A percentile compares a stretch with the other conserved stretches of the same genome.
These are phyloP conservation scores for Eupeodes luniger DNA, from an alignment of 2,888 invertebrate species.

Conservation along the genomic window DNA sequence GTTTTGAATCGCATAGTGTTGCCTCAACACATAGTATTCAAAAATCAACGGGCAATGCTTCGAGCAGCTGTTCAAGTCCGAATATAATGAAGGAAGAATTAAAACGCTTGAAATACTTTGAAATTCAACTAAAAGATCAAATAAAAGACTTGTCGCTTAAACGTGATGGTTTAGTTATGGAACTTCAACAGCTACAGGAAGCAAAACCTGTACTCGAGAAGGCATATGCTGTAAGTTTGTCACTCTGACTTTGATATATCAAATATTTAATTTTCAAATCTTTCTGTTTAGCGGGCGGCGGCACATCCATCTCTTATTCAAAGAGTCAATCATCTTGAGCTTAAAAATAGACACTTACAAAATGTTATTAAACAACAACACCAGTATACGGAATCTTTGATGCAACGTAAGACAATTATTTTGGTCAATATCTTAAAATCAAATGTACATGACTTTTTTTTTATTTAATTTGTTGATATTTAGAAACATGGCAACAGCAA, in stretches of 20 bases:
- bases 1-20: conserved; percentile 82
- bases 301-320: conserved; percentile 83
- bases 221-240: conserved; percentile 83
- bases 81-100: conserved; percentile 82
- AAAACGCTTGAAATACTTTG: conserved; percentile 83
- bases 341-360: conserved; percentile 87
- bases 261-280: background rate
- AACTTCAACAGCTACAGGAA: conserved; percentile 84
- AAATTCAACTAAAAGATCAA: conserved; percentile 83
- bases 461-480: conserved; percentile 16
- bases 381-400: conserved; percentile 87
- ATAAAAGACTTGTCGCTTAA: conserved; percentile 83
- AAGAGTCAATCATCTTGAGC: conserved; percentile 85
- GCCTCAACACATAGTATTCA: conserved; percentile 81
- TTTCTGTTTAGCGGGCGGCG: conserved; percentile 81
- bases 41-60: conserved; percentile 78
- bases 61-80: conserved; percentile 80
- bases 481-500: conserved; percentile 84
- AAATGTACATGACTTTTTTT: background rate
- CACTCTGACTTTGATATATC: background rate
- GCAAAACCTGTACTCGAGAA: conserved; percentile 84
- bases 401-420: conserved; percentile 86
- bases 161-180: conserved; percentile 84
- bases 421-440: background rate
- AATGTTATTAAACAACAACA: conserved; percentile 87